Evolutionary conservation across 1,140 invertebrate genomes (phyloP).

Genomic region (Tribolium madens): DNA sequence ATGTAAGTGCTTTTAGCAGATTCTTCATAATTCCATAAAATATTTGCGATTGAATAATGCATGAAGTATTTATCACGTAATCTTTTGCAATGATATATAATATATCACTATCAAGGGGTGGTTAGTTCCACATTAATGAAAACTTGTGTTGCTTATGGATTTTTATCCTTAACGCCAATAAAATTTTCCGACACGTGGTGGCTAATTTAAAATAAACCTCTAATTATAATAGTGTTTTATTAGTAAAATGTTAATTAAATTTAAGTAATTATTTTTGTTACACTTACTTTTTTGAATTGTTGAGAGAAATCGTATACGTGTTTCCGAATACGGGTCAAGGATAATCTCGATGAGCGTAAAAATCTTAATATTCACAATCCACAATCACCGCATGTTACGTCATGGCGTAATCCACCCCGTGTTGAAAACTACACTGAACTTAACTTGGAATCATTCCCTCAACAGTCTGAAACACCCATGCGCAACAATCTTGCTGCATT

Average conservation of each 20-base stretch:
- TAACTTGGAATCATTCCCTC: constrained; percentile 51
- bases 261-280: not conserved
- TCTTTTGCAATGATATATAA: constrained; percentile 20
- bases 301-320: not conserved
- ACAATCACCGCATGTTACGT: constrained; percentile 14
- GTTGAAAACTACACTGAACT: constrained; percentile 59
- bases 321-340: not conserved
- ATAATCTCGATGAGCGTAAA: not conserved
- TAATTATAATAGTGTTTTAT: not conserved
- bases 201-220: not conserved
- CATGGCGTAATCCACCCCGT: constrained; percentile 53
- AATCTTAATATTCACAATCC: constrained; percentile 8
- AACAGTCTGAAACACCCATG: constrained; percentile 50
- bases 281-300: not conserved
- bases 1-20: constrained; percentile 21
- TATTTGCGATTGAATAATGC: constrained; percentile 13
- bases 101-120: not conserved
- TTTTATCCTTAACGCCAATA: not conserved
- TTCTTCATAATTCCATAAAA: constrained; percentile 27
- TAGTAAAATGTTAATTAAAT: too few species aligned
- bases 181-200: not conserved
- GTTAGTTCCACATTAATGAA: constrained; percentile 19
- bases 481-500: constrained; percentile 56
- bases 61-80: constrained; percentile 41
- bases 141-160: not conserved